Conservation (phyloP, 2,797 vertebrate species). For the Poecile montanus region DNA sequence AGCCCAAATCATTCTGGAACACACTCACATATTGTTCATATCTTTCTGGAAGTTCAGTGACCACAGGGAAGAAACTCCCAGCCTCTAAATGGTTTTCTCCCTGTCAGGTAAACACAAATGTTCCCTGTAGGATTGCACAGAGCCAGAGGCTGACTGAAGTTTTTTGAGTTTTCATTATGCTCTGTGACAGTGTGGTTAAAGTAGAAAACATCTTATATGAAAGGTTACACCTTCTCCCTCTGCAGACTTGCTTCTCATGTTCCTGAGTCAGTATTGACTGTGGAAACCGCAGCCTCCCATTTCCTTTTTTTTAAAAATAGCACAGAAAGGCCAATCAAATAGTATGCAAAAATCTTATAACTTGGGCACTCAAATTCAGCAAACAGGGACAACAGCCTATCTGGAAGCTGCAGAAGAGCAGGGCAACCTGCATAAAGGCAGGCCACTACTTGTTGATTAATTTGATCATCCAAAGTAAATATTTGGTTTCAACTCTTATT, state of each 20-base stretch:
- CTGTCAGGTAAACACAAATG: background rate
- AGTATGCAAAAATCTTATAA: background rate
- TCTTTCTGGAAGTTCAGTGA: background rate
- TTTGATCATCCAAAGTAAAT: background rate
- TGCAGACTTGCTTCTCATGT: background rate
- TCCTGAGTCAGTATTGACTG: background rate
- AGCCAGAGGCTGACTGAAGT: background rate
- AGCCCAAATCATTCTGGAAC: background rate
- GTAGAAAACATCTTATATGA: background rate
- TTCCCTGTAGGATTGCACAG: background rate
- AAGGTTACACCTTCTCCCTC: background rate
- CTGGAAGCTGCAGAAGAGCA: background rate
- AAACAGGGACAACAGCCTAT: background rate
- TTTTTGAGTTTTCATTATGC: background rate
- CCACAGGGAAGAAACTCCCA: background rate
- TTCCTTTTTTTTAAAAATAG: background rate
- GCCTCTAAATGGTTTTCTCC: background rate
- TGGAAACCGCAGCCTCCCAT: fast-evolving
- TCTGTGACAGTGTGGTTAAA: background rate
- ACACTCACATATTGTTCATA: background rate
- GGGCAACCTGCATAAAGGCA: background rate
- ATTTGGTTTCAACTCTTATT: background rate
- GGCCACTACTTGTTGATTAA: background rate
- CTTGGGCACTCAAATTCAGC: background rate
- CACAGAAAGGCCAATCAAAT: background rate